A percentile compares a stretch with the other conserved stretches of the same genome.
Evolutionary conservation across 2,888 invertebrate species (phyloP).

Genomic region (Autographa pulchrina): DNA sequence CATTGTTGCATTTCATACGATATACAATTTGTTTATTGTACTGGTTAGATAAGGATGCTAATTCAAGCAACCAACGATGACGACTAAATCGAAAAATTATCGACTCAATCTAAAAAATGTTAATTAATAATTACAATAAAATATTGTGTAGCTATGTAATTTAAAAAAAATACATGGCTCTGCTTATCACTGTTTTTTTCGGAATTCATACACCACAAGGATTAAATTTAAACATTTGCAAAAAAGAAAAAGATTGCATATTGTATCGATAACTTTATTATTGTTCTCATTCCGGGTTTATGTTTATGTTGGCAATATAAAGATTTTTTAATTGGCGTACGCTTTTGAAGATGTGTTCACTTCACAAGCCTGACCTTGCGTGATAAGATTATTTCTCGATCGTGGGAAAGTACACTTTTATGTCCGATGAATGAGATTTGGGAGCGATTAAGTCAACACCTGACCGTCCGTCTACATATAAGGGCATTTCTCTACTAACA

Average conservation of each 20-base stretch:
- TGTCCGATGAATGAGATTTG: slow-evolving; percentile 66
- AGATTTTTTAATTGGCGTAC: neutral
- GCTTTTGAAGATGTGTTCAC: slow-evolving; percentile 20
- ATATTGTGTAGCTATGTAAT: too few relatives aligned
- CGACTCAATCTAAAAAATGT: neutral
- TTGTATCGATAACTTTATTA: neutral
- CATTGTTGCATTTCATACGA: slow-evolving; percentile 57
- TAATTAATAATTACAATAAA: neutral
- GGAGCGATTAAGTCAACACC: slow-evolving; percentile 78
- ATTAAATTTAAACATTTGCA: too few relatives aligned
- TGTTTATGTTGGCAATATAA: neutral
- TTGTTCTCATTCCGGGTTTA: neutral
- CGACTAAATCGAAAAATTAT: neutral
- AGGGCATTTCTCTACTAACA: too few relatives aligned
- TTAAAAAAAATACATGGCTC: neutral
- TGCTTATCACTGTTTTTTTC: neutral
- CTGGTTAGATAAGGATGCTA: neutral
- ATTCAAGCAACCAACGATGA: neutral
- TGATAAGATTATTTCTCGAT: slow-evolving; percentile 60
- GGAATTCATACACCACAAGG: too few relatives aligned
- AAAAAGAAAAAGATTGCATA: neutral
- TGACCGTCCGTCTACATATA: slow-evolving; percentile 70
- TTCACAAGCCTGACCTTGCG: slow-evolving; percentile 57
- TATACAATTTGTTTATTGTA: slow-evolving; percentile 56
- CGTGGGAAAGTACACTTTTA: slow-evolving; percentile 79